A percentile compares a stretch with the other conserved stretches of the same genome.
Conservation (phyloP, 2,888 invertebrate genomes). For the Allacma fusca region DNA sequence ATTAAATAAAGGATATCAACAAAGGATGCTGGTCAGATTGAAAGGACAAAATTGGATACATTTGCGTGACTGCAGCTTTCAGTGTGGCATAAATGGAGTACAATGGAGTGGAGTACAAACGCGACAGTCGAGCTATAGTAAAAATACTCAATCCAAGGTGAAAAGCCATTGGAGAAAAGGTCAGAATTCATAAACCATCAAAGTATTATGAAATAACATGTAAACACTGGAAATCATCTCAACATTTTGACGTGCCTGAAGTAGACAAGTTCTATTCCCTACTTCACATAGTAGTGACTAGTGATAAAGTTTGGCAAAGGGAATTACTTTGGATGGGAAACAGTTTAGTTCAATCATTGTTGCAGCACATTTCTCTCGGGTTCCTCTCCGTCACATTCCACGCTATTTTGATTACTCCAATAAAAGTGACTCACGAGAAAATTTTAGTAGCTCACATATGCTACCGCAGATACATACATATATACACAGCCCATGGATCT, state of each 20-base stretch:
- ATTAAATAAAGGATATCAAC: slow-evolving; percentile 10
- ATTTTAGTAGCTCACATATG: no score
- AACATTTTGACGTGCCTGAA: neutral
- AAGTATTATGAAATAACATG: slow-evolving; percentile 4
- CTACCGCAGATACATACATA: neutral
- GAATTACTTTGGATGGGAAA: neutral
- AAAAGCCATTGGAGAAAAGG: slow-evolving; percentile 32
- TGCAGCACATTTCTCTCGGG: neutral
- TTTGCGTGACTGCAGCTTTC: slow-evolving; percentile 8
- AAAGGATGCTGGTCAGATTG: neutral
- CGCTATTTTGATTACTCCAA: neutral
- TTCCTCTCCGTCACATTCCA: neutral
- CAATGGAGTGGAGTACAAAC: slow-evolving; percentile 10
- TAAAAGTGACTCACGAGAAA: neutral
- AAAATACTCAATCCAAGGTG: slow-evolving; percentile 30
- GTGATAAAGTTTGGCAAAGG: neutral
- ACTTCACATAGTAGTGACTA: neutral
- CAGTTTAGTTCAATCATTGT: neutral
- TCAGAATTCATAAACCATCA: slow-evolving; percentile 33
- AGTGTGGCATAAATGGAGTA: neutral
- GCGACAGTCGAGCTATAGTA: neutral
- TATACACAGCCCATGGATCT: neutral
- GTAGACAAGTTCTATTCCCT: neutral
- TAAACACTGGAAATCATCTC: slow-evolving; percentile 11
- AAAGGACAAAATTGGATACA: neutral